Evolutionary conservation across 2,888 invertebrate species (phyloP).

Genomic region (Lutraria lutraria): DNA sequence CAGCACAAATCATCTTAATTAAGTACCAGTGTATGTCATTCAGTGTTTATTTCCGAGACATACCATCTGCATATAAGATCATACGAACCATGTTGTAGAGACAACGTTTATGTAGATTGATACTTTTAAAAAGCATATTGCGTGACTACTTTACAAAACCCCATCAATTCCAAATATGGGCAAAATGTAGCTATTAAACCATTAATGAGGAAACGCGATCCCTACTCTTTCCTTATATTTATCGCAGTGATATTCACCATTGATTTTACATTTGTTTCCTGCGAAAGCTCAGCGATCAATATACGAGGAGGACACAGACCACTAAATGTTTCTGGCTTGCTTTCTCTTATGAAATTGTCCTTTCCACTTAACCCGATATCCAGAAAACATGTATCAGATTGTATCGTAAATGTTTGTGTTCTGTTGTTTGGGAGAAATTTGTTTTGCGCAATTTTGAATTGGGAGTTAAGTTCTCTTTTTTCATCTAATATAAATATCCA

Average conservation of each 20-base stretch:
- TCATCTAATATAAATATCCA: neutral
- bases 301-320: constrained; percentile 19
- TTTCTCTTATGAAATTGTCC: constrained; percentile 27
- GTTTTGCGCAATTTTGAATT: neutral
- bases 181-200: constrained; percentile 38
- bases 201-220: constrained; percentile 40
- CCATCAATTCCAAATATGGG: constrained; percentile 23
- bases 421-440: neutral
- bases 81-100: neutral
- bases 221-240: constrained; percentile 27
- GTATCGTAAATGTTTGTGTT: neutral
- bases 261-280: constrained; percentile 55
- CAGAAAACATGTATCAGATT: neutral
- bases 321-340: constrained; percentile 28
- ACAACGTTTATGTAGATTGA: neutral
- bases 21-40: neutral
- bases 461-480: neutral
- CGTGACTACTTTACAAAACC: constrained; percentile 26
- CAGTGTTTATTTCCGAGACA: neutral
- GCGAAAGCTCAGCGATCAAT: constrained; percentile 26
- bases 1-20: neutral
- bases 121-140: constrained; percentile 19
- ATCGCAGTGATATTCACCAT: constrained; percentile 34
- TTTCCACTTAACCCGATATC: constrained; percentile 16
- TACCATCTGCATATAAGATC: neutral